phyloP scores from a whole-genome alignment of 92 coral and sea anemone genomes.

The Palythoa caribaeorum region DNA sequence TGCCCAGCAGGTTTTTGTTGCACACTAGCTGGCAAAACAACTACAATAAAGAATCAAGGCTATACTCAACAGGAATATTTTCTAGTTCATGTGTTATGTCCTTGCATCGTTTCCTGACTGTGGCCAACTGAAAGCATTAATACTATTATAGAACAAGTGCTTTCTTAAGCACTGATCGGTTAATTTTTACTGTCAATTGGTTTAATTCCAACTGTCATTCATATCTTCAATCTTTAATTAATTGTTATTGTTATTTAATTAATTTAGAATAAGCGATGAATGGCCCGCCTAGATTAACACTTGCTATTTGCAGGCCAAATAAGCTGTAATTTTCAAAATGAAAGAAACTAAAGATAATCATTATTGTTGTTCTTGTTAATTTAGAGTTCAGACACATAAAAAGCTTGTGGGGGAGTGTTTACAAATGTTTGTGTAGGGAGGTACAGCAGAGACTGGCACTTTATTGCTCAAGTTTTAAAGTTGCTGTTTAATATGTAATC shows the following conservation, averaged over 20 bases:
- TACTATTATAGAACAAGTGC: not conserved
- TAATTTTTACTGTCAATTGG: slow-evolving; percentile 37
- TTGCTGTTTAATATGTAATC: slow-evolving; percentile 9
- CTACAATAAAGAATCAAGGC: slow-evolving; percentile 9
- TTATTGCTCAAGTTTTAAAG: slow-evolving; percentile 7
- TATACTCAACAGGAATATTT: slow-evolving; percentile 47
- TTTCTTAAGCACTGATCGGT: slow-evolving; percentile 34
- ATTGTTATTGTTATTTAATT: not conserved
- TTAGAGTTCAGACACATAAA: slow-evolving; percentile 37
- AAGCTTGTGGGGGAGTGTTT: slow-evolving; percentile 36
- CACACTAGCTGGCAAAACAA: slow-evolving; percentile 8
- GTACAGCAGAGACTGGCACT: slow-evolving; percentile 30
- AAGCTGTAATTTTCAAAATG: not conserved
- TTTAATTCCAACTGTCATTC: not conserved
- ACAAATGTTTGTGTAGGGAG: slow-evolving; percentile 49
- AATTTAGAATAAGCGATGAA: not conserved
- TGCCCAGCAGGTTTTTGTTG: not conserved
- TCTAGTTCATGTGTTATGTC: slow-evolving; percentile 50
- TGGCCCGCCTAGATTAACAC: slow-evolving; percentile 2
- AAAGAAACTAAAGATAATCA: not conserved
- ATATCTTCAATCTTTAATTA: not conserved
- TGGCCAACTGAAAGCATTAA: slow-evolving; percentile 32
- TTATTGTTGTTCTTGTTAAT: not conserved
- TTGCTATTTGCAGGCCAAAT: not conserved
- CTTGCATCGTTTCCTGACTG: slow-evolving; percentile 40